Conservation (phyloP, 2,888 invertebrate species). For the Tridacna gigas region DNA sequence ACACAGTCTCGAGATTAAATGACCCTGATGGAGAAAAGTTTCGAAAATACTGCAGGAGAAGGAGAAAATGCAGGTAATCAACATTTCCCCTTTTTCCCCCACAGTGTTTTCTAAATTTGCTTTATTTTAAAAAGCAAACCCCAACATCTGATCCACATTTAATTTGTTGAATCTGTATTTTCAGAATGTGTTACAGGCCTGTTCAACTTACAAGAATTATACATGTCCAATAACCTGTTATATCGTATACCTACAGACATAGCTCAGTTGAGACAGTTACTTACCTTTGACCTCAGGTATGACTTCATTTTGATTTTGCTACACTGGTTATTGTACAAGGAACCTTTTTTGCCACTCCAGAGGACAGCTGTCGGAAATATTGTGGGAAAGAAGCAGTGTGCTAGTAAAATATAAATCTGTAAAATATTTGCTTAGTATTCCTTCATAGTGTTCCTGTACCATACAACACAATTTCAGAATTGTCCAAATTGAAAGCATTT, state of each 20-base stretch:
- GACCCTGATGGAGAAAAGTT: too few species aligned
- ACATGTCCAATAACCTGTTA: constrained; percentile 56
- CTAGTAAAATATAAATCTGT: too few species aligned
- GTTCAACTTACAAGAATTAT: constrained; percentile 55
- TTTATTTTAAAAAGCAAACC: too few species aligned
- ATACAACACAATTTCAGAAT: background rate
- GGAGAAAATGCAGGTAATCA: background rate
- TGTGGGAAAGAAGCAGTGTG: too few species aligned
- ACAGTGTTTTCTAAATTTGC: background rate
- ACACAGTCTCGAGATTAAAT: too few species aligned
- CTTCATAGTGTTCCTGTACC: too few species aligned
- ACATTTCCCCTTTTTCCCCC: background rate
- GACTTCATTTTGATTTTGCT: too few species aligned
- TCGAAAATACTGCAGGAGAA: background rate
- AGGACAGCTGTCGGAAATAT: too few species aligned
- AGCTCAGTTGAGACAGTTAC: constrained; percentile 40
- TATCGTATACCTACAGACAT: constrained; percentile 49
- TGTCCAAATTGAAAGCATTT: background rate
- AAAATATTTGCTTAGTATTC: too few species aligned
- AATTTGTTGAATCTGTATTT: constrained; percentile 1
- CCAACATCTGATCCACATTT: too few species aligned
- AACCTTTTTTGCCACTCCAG: too few species aligned
- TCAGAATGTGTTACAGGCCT: constrained; percentile 60
- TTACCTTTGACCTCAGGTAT: constrained; percentile 57
- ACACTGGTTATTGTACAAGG: too few species aligned